Evolutionary conservation across 2,797 vertebrate species (phyloP), one percentile per base, ranked within the genome.

Genomic region (Muraenolepis orangiensis): DNA sequence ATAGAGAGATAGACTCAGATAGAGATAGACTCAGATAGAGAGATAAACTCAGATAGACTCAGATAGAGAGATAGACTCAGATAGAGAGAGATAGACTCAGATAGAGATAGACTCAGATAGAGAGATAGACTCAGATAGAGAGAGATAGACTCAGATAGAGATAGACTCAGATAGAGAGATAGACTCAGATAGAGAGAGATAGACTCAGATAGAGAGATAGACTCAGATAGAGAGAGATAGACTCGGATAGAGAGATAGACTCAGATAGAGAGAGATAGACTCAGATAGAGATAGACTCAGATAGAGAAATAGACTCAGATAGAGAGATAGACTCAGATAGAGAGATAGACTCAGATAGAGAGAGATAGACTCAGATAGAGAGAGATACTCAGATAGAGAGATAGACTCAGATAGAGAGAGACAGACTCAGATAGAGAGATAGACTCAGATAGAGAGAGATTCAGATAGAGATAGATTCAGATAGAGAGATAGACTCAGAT

Each of bases 331-430:
- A n/a, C n/a, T n/a, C n/a, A n/a, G n/a, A n/a, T 8, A 12, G 4
- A 29, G 36, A 64, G 7, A 36, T 14, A 31, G 3, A 61, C 1
- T n/a, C n/a, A n/a, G n/a, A n/a, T n/a, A n/a, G n/a, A 11, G 81
- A 28, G 57, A 31, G 16, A 72, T 12, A 46, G 0, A 80, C 40
- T 2, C 1, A 7, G 23, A 69, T 5, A 16, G 67, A 38, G 36
- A 40, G 69, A 13, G 6, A 26, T n/a, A n/a, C n/a, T n/a, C 16
- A 11, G 3, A 26, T 26, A 32, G 18, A 31, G 2, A 40, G 7
- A n/a, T 80, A 28, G 57, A 31, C 13, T 71, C 11, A 46, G 0
- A 80, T 18, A 69, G 2, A 20, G 67, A 70, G n/a, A 26, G 69
- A 28, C 26, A 11, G 4, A 28, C 26, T 38, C 4, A 34, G 28